Evolutionary conservation across 2,797 vertebrate species (phyloP).

Genomic region (Oreonectes daqikongensis): DNA sequence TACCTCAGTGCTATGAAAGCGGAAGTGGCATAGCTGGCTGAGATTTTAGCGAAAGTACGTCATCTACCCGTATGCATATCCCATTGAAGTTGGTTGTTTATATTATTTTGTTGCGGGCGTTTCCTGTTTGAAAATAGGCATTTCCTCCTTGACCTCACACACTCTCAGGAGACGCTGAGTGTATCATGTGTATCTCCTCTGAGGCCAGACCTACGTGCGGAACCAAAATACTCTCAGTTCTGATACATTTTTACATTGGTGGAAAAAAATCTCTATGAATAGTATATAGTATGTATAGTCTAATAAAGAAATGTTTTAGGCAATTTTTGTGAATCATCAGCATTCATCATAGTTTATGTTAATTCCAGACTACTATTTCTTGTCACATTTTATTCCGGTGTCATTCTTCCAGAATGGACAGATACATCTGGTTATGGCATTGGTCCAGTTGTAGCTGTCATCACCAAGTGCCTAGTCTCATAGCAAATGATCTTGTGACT

Average conservation of each 20-base stretch:
- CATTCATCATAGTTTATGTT: background rate
- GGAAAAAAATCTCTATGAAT: no score
- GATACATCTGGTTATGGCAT: background rate
- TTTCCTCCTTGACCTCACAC: slow-evolving; percentile 65
- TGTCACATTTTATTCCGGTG: background rate
- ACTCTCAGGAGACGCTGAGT: slow-evolving; percentile 62
- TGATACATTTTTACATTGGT: background rate
- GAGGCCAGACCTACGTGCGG: slow-evolving; percentile 6
- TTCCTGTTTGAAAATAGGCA: slow-evolving; percentile 71
- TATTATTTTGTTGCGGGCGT: no score
- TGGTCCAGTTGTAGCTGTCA: slow-evolving; percentile 6
- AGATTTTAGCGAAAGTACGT: no score
- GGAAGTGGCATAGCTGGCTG: no score
- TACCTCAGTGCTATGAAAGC: no score
- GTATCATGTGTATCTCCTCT: slow-evolving; percentile 45
- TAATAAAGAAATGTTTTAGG: background rate
- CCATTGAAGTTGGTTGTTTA: slow-evolving; percentile 22
- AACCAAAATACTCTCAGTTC: slow-evolving; percentile 2
- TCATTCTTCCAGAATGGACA: background rate
- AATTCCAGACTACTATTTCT: background rate
- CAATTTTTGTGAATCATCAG: slow-evolving; percentile 47
- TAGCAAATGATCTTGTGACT: slow-evolving; percentile 44
- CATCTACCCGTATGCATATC: no score
- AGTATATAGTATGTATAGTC: no score
- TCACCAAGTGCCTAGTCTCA: slow-evolving; percentile 26